A percentile compares a stretch with the other conserved stretches of the same genome.
Evolutionary conservation across 2,888 invertebrate species (phyloP).

Genomic region (Polyploca ridens): DNA sequence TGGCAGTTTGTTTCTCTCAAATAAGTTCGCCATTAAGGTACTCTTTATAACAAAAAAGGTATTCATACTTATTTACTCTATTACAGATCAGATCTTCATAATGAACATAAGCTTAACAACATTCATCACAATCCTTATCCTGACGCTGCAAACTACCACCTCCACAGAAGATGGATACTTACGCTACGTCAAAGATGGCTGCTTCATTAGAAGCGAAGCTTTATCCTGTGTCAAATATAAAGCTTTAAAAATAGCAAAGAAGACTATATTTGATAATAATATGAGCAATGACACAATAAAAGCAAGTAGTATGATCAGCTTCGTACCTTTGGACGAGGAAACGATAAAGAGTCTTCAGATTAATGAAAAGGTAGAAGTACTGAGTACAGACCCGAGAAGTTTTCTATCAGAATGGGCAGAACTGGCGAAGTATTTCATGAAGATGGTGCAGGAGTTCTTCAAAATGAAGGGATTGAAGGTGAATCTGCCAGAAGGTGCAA

Average conservation of each 20-base stretch:
- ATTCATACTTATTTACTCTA: neutral
- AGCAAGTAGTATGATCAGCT: slow-evolving; percentile 66
- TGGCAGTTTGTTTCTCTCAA: too few species aligned
- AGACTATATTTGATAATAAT: slow-evolving; percentile 66
- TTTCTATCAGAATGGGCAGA: slow-evolving; percentile 77
- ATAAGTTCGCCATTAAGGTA: too few species aligned
- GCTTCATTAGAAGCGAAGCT: slow-evolving; percentile 70
- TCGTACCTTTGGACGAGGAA: slow-evolving; percentile 70
- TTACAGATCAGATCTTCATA: slow-evolving; percentile 25
- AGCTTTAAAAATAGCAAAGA: slow-evolving; percentile 73
- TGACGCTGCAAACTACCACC: slow-evolving; percentile 39
- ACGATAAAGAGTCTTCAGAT: slow-evolving; percentile 54
- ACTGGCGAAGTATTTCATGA: slow-evolving; percentile 72
- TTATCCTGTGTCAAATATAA: slow-evolving; percentile 75
- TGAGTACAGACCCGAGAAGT: slow-evolving; percentile 57
- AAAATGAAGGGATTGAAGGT: slow-evolving; percentile 73
- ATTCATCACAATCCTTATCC: slow-evolving; percentile 30
- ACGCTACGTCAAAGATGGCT: slow-evolving; percentile 73
- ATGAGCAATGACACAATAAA: slow-evolving; percentile 65
- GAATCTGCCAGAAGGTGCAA: slow-evolving; percentile 73
- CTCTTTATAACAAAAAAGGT: too few species aligned
- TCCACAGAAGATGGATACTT: slow-evolving; percentile 70
- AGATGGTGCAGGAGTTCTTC: slow-evolving; percentile 71
- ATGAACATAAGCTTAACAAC: slow-evolving; percentile 35
- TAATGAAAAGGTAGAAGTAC: slow-evolving; percentile 46